Evolutionary conservation across 2,888 invertebrate genomes (phyloP), one percentile per base, ranked within the genome.

Genomic region (Eupithecia abbreviata): DNA sequence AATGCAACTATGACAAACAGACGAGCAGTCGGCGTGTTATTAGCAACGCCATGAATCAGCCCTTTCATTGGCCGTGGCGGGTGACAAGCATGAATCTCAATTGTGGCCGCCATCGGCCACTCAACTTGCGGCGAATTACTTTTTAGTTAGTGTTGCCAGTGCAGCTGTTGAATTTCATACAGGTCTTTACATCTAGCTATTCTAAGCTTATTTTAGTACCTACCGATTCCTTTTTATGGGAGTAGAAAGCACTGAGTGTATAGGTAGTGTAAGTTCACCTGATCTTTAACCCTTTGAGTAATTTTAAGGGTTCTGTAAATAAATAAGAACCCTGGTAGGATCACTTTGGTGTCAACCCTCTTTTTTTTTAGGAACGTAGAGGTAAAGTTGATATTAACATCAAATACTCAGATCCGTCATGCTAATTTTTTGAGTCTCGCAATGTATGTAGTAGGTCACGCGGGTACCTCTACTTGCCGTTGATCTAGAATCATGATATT

Each of bases 81-180:
- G 77, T 86, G 86, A 87, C 85, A 80, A 75, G 79, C 86, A 90
- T 90, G 90, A 90, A 89, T 89, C 90, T 90, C 90, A 90, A 90
- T 90, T 90, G 85, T 77, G 75, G 72, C 45, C 73, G 47, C 9
- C n/a, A 76, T 75, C 76, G 82, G 80, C 71, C 84, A 81, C 79
- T 84, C 82, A 83, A 84, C 84, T 81, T 80, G 71, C 66, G 72
- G 78, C 77, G 58, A 75, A 80, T 78, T 65, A 75, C 71, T 72
- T 77, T 80, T 78, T 80, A 75, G 18, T 72, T 62, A 62, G 62
- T 62, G 18, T 12, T 30, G 62, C 62, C 10, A 62, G 62, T 30
- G 62, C 62, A 30, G 30, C 30, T 58, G 18, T 58, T 18, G n/a
- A 58, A 58, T 58, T 58, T 7, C 3, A 5, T 41, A 65, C 18